These are phyloP conservation scores for Macaca nemestrina DNA, from an alignment of 2,113 vertebrate species.

Conservation along the genomic window DNA sequence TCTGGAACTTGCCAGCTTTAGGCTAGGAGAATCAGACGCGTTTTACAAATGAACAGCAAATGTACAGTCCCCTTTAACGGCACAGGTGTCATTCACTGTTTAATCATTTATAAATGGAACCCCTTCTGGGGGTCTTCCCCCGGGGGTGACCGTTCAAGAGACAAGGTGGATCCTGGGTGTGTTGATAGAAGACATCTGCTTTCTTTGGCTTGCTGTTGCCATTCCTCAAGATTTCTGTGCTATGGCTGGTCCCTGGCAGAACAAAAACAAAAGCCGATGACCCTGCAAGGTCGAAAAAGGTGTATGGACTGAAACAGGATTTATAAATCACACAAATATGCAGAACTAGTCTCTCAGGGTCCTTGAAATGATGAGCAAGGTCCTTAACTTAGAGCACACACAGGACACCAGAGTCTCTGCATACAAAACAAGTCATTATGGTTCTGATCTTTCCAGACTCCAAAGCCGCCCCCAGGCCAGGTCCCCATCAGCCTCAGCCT, in stretches of 20 bases:
- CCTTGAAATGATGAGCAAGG: background rate
- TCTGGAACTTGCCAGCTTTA: background rate
- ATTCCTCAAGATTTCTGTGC: slow-evolving; percentile 27
- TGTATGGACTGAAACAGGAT: background rate
- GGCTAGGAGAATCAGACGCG: background rate
- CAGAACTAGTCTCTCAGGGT: background rate
- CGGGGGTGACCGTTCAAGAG: background rate
- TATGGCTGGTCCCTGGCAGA: background rate
- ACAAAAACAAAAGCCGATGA: background rate
- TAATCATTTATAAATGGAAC: background rate
- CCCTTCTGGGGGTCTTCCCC: background rate
- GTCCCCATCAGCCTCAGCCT: background rate
- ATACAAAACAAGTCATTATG: fast-evolving
- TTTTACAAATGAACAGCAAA: background rate
- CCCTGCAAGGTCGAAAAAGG: background rate
- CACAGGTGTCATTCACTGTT: background rate
- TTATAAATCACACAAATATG: background rate
- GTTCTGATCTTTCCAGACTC: background rate
- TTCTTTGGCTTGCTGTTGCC: background rate
- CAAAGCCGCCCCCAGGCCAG: background rate
- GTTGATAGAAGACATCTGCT: slow-evolving; percentile 1
- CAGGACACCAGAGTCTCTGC: fast-evolving
- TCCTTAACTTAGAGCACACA: background rate
- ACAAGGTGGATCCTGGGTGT: background rate
- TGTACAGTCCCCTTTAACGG: background rate